phyloP scores from a whole-genome alignment of 2,888 invertebrate species.

The Drosophila villosipedis region DNA sequence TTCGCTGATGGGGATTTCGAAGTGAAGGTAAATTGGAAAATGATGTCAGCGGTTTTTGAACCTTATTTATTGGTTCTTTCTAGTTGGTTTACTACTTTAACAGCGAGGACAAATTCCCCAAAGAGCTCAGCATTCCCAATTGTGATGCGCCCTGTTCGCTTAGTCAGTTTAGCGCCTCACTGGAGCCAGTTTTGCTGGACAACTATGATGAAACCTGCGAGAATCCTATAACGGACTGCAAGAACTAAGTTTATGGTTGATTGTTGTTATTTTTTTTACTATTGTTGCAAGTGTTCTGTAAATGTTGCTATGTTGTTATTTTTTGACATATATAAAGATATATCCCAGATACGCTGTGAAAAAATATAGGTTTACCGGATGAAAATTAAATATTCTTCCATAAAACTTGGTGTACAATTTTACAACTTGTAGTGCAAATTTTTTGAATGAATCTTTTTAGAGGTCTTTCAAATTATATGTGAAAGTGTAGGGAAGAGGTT shows the following conservation, averaged over 20 bases:
- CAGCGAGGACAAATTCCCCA: conserved; percentile 87
- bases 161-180: conserved; percentile 86
- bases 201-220: conserved; percentile 90
- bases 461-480: neutral
- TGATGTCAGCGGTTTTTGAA: too few relatives aligned
- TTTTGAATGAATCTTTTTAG: neutral
- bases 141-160: conserved; percentile 89
- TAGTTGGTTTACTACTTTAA: conserved; percentile 89
- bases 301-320: conserved; percentile 26
- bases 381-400: neutral
- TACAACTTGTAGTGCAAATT: neutral
- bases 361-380: neutral
- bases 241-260: conserved; percentile 41
- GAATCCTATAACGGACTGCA: conserved; percentile 77
- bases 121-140: conserved; percentile 87
- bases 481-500: neutral
- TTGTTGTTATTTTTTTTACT: conserved; percentile 10
- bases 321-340: conserved; percentile 15
- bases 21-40: conserved; percentile 87
- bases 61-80: neutral
- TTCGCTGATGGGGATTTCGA: conserved; percentile 85
- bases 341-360: conserved; percentile 10
- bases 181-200: conserved; percentile 87
- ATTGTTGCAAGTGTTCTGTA: conserved; percentile 28
- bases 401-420: neutral